phyloP scores from a whole-genome alignment of 2,797 vertebrate genomes.

The Halcyon badia region DNA sequence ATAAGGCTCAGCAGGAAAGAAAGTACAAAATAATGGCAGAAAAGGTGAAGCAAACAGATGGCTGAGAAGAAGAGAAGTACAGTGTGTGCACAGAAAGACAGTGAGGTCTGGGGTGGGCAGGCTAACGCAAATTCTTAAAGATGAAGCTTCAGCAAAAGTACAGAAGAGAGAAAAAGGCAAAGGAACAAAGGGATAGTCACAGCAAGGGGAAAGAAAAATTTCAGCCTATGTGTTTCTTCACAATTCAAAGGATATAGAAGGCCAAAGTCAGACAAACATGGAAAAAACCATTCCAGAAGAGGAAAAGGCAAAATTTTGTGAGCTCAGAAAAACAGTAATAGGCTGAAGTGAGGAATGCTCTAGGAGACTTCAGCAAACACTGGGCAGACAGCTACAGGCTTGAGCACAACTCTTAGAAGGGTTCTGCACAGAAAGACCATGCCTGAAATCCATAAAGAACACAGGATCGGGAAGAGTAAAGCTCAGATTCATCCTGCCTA shows the following conservation, averaged over 20 bases:
- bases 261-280: background rate
- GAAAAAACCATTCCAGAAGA: background rate
- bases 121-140: background rate
- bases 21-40: background rate
- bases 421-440: accelerated
- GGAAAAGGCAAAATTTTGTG: background rate
- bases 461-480: background rate
- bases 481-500: background rate
- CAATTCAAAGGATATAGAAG: background rate
- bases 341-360: background rate
- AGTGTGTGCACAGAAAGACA: background rate
- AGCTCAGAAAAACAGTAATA: background rate
- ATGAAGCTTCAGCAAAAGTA: background rate
- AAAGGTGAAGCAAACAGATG: background rate
- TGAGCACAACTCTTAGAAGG: accelerated
- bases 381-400: background rate
- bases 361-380: background rate
- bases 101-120: background rate
- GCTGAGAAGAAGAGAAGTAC: background rate
- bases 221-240: background rate
- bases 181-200: background rate
- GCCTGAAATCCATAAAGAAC: background rate
- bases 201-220: background rate
- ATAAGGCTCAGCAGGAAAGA: background rate
- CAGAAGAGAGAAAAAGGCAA: background rate